Evolutionary conservation across 2,888 invertebrate species (phyloP), one percentile per base, ranked within the genome.

Genomic region (Xestobium rufovillosum): DNA sequence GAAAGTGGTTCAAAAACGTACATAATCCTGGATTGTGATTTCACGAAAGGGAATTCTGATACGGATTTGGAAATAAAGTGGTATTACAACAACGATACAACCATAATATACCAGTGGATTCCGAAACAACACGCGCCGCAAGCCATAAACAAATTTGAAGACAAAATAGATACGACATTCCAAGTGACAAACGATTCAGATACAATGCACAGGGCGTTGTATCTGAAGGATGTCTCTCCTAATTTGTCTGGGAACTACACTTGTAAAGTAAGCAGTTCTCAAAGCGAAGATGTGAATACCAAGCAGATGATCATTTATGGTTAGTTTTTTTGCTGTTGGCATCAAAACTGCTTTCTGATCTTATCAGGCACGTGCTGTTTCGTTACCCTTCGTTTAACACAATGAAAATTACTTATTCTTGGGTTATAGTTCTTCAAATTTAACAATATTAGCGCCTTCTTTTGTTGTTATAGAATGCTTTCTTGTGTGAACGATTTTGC

Each of bases 281-380:
- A 49, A 19, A 60, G 59, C 34, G 74, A 75, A 48, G 64, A 59
- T 23, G 52, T 52, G 2, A 47, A 48, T 34, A 66, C 65, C 14
- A 68, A 65, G 38, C 61, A 61, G 17, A 68, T 76, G 66, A 63
- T 71, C 30, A 66, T 75, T 44, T 75, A 71, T 49, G 69, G 76
- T 76, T 57, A 72, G 73, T 69, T 50, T 38, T 34, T 28, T 15
- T 12, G 12, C n/a, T 15, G 14, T 28, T 17, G n/a, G 13, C 9
- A 35, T 36, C 34, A 26, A 36, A 39, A 36, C 30, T 38, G 10
- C n/a, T 34, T 39, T 39, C 32, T 26, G 31, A 15, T n/a, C n/a
- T n/a, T n/a, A n/a, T n/a, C n/a, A n/a, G 50, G 52, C 55, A 46
- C 52, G 56, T 56, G 56, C 55, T 50, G 50, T 40, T 43, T 50